Percentiles rank a stretch among this genome's conserved stretches.
phyloP scores from a whole-genome alignment of 2,113 vertebrate species.

The Calyptommatus sinebrachiatus region DNA sequence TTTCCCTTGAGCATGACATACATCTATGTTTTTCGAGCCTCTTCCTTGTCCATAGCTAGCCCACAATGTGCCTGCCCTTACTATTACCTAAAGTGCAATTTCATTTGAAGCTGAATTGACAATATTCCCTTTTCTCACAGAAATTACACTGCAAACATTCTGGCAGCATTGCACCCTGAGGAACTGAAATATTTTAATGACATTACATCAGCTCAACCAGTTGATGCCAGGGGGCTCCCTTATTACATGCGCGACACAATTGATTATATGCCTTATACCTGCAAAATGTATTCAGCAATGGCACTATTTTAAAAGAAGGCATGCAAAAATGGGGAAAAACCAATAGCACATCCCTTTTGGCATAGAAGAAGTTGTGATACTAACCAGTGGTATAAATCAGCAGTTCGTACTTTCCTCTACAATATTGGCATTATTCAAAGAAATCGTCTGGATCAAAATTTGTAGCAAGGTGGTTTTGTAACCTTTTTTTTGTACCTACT shows the following conservation, averaged over 20 bases:
- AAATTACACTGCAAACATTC: background rate
- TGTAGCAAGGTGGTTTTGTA: no score
- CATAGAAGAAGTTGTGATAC: background rate
- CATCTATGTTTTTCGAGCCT: background rate
- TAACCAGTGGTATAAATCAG: background rate
- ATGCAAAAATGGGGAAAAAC: background rate
- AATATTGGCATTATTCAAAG: background rate
- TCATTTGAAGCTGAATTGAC: background rate
- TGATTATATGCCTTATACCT: constrained; percentile 1
- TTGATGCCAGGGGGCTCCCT: background rate
- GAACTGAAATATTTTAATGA: background rate
- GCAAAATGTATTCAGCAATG: background rate
- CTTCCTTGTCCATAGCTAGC: background rate
- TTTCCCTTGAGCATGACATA: background rate
- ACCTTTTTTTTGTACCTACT: no score
- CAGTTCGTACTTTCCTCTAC: no score
- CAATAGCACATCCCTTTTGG: background rate
- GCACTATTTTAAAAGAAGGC: background rate
- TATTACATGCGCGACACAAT: background rate
- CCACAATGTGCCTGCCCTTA: background rate
- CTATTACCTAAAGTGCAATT: background rate
- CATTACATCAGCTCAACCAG: background rate
- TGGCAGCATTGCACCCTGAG: background rate
- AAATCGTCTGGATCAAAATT: no score
- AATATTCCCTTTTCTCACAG: background rate